Base-by-base conservation (phyloP, 2,888 invertebrate genomes). In the Nymphalis urticae region DNA sequence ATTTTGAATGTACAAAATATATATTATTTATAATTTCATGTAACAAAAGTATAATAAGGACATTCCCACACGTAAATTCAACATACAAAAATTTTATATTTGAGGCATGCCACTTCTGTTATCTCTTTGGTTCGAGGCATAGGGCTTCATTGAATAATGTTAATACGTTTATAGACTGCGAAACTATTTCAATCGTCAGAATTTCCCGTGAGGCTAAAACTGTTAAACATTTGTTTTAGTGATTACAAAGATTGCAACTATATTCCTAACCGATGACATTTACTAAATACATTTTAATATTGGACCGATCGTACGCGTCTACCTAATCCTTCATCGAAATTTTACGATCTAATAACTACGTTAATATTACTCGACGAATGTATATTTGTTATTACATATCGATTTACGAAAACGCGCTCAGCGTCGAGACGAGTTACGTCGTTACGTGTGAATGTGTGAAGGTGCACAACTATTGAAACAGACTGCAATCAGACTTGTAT, bases 401-500 rank as follows among this genome's bases (percentile, higher is more conserved):
- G 42, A 13, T 42, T 42, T 4, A 13, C 42, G 42, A 42, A 4
- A 42, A 42, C 42, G 42, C 42, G 42, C 1, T 42, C 42, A 42
- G 13, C 42, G 13, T 42, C 42, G 42, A 42, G 4, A 42, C 42
- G 42, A 13, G 42, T 42, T 42, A 13, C 13, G 10, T 36, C 3
- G 42, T 42, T 42, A 13, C 13, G 10, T 36, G 36, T 13, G 42
- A 42, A 42, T 42, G 42, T 42, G 42, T 42, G 42, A 42, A 42
- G 42, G 42, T 42, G 42, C 16, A 21, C 24, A 47, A 19, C 13
- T 24, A 47, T 63, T 36, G 36, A 60, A 51, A 50, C 65, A 65
- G 65, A 47, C 53, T 60, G 51, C 64, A 64, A 56, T 32, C 13
- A 56, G 48, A 64, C 64, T 21, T 56, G 64, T 64, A 64, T 64